Percentiles rank a stretch among this genome's conserved stretches.
These are phyloP conservation scores for Synodontis membranacea DNA, from an alignment of 2,113 vertebrate species.

Conservation along the genomic window DNA sequence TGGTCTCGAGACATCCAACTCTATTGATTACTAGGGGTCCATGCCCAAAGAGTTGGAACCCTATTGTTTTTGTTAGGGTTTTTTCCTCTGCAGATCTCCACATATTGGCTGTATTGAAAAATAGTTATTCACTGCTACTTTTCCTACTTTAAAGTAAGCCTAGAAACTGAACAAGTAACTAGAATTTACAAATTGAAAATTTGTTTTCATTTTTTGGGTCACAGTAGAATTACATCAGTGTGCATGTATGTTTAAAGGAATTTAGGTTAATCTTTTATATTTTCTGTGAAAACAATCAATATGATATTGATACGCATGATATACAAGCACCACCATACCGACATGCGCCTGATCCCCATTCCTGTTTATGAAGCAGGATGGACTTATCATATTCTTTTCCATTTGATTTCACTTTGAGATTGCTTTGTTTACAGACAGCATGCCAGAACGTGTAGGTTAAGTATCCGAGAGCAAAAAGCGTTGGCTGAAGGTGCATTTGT, in stretches of 20 bases:
- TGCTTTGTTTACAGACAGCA: conserved; percentile 15
- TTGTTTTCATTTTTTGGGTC: background rate
- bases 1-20: too few species aligned
- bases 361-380: background rate
- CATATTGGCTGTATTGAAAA: background rate
- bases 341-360: background rate
- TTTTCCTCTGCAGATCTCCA: background rate
- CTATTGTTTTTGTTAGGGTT: too few species aligned
- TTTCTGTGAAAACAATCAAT: too few species aligned
- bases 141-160: background rate
- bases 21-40: too few species aligned
- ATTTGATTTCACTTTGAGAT: conserved; percentile 1
- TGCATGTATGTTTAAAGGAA: background rate
- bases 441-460: background rate
- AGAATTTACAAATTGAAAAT: background rate
- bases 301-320: too few species aligned
- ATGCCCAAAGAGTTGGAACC: too few species aligned
- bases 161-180: background rate
- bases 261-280: background rate
- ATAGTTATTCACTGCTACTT: background rate
- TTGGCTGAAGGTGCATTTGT: background rate
- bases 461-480: background rate
- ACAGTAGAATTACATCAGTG: background rate
- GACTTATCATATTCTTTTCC: background rate
- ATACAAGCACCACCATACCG: background rate